Evolutionary conservation across 1,140 invertebrate species (phyloP).

Genomic region (Hyphantria cunea): DNA sequence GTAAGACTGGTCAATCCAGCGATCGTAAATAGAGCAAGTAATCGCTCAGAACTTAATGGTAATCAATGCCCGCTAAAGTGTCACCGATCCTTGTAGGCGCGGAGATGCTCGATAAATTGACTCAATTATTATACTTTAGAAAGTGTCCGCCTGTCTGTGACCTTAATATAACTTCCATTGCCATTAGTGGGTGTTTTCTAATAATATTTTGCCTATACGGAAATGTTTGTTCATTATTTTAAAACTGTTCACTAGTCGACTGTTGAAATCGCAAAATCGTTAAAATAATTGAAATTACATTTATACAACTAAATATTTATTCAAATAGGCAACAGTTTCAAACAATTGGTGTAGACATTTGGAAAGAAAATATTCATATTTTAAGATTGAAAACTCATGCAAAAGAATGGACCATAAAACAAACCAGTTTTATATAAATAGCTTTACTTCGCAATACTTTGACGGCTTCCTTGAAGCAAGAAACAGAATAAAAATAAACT

Average conservation of each 20-base stretch:
- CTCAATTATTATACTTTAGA: conserved; percentile 46
- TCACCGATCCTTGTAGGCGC: conserved; percentile 38
- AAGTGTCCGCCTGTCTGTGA: conserved; percentile 42
- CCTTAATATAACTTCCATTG: conserved; percentile 49
- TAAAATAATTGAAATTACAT: background rate
- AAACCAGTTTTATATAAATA: conserved; percentile 18
- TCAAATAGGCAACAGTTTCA: background rate
- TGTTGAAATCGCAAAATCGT: no score
- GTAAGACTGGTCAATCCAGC: conserved; percentile 14
- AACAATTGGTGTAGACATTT: conserved; percentile 18
- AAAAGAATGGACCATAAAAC: conserved; percentile 23
- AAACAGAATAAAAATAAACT: conserved; percentile 12
- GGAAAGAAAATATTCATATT: conserved; percentile 17
- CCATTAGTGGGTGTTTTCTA: conserved; percentile 34
- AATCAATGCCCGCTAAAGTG: conserved; percentile 36
- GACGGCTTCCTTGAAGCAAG: background rate
- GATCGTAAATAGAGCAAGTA: conserved; percentile 28
- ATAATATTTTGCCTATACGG: conserved; percentile 26
- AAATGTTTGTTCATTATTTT: conserved; percentile 25
- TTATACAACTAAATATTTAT: conserved; percentile 1
- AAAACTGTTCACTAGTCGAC: conserved; percentile 17
- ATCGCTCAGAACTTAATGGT: conserved; percentile 33
- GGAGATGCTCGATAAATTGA: conserved; percentile 40
- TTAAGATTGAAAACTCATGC: conserved; percentile 7
- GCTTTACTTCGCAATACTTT: conserved; percentile 11